Percentiles rank a stretch among this genome's conserved stretches.
Evolutionary conservation across 2,797 vertebrate species (phyloP).

Genomic region (Falco rusticolus): DNA sequence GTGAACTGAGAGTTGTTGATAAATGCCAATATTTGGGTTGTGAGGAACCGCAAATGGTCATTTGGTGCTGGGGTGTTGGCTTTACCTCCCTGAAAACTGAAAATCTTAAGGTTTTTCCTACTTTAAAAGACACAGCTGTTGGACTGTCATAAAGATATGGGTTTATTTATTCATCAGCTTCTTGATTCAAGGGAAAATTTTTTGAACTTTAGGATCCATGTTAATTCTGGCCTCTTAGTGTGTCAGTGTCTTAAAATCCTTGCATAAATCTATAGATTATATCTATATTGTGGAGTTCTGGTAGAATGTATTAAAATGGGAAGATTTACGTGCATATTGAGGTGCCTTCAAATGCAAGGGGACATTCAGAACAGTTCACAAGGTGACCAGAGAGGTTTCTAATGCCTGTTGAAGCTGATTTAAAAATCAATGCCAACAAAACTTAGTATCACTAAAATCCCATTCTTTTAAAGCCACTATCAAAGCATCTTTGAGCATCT

Average conservation of each 20-base stretch:
- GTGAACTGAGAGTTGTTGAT: not conserved
- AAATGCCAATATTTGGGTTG: not conserved
- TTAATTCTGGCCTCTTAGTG: not conserved
- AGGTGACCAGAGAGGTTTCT: not conserved
- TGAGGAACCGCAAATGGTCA: not conserved
- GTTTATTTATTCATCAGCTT: not conserved
- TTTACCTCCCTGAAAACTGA: not conserved
- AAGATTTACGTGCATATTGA: not conserved
- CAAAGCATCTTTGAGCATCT: not conserved
- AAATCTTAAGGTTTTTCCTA: not conserved
- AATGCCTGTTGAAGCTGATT: not conserved
- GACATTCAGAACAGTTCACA: not conserved
- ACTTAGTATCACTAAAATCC: not conserved
- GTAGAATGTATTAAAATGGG: not conserved
- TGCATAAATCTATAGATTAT: not conserved
- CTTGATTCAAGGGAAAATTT: not conserved
- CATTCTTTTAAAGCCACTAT: not conserved
- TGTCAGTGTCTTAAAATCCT: not conserved
- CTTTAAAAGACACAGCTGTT: not conserved
- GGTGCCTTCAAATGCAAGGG: not conserved
- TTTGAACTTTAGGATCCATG: not conserved
- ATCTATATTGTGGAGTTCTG: not conserved
- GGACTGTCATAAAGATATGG: not conserved
- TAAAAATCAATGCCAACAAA: not conserved
- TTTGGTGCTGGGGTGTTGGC: not conserved